phyloP scores from a whole-genome alignment of 2,797 vertebrate species.

The Schizopygopsis malacanthus region DNA sequence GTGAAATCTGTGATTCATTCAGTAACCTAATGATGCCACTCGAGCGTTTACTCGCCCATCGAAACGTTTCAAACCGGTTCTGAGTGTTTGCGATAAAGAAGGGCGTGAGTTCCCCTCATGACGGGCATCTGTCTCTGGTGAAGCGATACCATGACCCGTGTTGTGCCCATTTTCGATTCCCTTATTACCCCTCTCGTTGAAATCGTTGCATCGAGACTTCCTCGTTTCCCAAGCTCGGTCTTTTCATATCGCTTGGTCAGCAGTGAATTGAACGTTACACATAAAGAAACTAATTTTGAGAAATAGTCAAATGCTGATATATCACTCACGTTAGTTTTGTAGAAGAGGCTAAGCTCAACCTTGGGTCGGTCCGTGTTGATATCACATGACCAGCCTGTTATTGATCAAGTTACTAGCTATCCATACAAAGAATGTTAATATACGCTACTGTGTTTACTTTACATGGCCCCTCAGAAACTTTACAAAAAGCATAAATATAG shows the following conservation, averaged over 20 bases:
- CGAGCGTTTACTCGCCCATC: background rate
- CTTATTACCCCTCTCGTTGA: no score
- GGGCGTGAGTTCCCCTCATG: background rate
- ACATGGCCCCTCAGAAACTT: background rate
- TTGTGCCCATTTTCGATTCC: no score
- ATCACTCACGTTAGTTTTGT: no score
- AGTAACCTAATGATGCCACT: background rate
- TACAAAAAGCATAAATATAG: background rate
- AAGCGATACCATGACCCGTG: background rate
- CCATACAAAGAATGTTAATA: background rate
- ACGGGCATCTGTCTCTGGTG: constrained; percentile 7
- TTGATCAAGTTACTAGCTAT: background rate
- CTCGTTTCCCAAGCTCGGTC: background rate
- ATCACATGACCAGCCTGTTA: background rate
- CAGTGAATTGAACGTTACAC: background rate
- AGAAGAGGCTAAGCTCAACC: no score
- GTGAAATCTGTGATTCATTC: background rate
- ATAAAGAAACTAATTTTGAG: background rate
- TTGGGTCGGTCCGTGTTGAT: background rate
- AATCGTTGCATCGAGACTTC: background rate
- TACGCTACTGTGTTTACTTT: background rate
- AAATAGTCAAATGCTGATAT: no score
- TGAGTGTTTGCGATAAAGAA: background rate
- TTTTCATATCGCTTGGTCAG: background rate
- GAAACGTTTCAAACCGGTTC: constrained; percentile 10